Percentiles rank a stretch among this genome's conserved stretches.
phyloP scores from a whole-genome alignment of 2,888 invertebrate species.

The Trypoxylon attenuatum region DNA sequence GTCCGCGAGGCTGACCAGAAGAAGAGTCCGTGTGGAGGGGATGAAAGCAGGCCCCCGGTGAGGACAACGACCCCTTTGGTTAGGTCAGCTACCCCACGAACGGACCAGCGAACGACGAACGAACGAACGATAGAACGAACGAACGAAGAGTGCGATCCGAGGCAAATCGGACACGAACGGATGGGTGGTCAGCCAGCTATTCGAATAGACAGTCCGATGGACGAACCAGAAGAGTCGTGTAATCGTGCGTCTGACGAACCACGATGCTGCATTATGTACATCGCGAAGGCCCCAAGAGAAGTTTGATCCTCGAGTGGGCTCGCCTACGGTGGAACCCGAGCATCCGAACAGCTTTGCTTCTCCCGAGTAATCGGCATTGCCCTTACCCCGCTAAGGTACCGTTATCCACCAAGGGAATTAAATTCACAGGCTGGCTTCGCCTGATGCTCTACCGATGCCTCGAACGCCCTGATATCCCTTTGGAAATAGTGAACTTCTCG shows the following conservation, averaged over 20 bases:
- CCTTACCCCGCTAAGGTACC: not conserved
- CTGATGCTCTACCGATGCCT: not conserved
- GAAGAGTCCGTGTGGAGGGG: conserved; percentile 61
- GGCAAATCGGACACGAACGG: conserved; percentile 40
- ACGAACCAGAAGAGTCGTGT: conserved; percentile 46
- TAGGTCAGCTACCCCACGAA: conserved; percentile 73
- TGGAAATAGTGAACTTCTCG: too few species aligned
- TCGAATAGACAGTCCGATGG: conserved; percentile 59
- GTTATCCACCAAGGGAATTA: not conserved
- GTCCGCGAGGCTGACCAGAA: conserved; percentile 60
- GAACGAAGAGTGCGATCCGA: too few species aligned
- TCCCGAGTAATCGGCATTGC: conserved; percentile 15
- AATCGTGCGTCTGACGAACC: conserved; percentile 26
- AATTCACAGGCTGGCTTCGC: not conserved
- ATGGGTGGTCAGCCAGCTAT: conserved; percentile 42
- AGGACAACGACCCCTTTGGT: conserved; percentile 70
- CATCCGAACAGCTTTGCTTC: not conserved
- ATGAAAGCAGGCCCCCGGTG: conserved; percentile 65
- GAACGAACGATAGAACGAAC: conserved; percentile 39
- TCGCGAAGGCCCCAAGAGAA: not conserved
- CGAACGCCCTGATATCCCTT: not conserved
- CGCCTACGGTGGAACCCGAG: not conserved
- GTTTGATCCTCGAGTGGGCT: too few species aligned
- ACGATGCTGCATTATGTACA: conserved; percentile 7
- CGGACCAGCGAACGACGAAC: conserved; percentile 45